Evolutionary conservation across 1,140 invertebrate genomes (phyloP), one percentile per base, ranked within the genome.

Genomic region (Nasonia longicornis): DNA sequence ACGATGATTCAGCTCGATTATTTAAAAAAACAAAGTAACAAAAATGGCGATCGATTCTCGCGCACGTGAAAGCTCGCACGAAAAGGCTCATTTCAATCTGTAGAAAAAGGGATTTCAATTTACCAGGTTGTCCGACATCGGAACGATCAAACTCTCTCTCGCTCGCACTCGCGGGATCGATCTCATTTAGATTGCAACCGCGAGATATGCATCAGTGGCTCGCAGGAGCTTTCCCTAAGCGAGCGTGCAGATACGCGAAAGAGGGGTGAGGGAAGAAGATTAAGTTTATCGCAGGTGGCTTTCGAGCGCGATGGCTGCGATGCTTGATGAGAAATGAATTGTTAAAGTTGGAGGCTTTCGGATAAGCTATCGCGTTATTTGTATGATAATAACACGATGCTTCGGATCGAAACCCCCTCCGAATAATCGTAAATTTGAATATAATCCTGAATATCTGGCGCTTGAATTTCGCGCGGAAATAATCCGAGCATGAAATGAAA

Each of bases 101-200:
- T n/a, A 20, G 20, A 58, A 58, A 58, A 58, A 58, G 3, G 20
- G 52, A 20, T 58, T 58, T 58, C 52, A 58, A 58, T 58, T 58
- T 58, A 3, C 48, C 48, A 58, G 4, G 16, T 20, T 20, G 20
- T n/a, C 16, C 6, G 16, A 16, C 20, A 58, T 58, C 52, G 1
- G 52, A 45, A 72, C 8, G 16, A 48, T 2, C 16, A 45, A 45
- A 35, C 70, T 72, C 42, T 26, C 42, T 45, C 8, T 29, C 29
- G 4, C 48, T 26, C 14, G 3, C 48, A 35, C 31, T 35, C 31
- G 12, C 22, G 31, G 29, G 35, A 75, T 64, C 73, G 52, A 75
- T 75, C 26, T 31, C 52, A 48, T 38, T 64, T 75, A 38, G 52
- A 75, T 75, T 31, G 38, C 52, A 63, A 63, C 29, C 63, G 31